Evolutionary conservation across 2,888 invertebrate genomes (phyloP).

Genomic region (Drosophila fungiperda): DNA sequence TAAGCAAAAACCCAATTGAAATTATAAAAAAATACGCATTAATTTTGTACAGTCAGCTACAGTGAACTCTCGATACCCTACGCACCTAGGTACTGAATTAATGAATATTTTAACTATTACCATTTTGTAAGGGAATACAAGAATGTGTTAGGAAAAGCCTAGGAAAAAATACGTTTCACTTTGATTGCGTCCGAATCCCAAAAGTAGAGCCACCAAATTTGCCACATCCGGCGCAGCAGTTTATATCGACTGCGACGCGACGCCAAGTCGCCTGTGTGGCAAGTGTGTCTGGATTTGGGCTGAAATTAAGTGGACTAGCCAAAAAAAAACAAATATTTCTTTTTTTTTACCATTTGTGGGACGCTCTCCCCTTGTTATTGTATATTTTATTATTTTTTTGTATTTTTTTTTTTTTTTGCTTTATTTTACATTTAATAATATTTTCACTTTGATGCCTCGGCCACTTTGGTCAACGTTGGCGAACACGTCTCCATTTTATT

Average conservation of each 20-base stretch:
- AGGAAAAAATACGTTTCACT: conserved; percentile 31
- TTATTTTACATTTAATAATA: conserved; percentile 77
- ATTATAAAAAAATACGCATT: background rate
- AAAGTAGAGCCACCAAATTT: conserved; percentile 70
- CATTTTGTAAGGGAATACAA: conserved; percentile 1
- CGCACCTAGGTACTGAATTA: too few relatives aligned
- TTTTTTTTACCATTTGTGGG: conserved; percentile 40
- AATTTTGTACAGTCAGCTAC: background rate
- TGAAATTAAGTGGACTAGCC: conserved; percentile 76
- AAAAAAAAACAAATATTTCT: conserved; percentile 32
- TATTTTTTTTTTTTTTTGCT: conserved; percentile 41
- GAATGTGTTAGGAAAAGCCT: background rate
- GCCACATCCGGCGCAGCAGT: conserved; percentile 73
- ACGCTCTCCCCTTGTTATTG: conserved; percentile 7
- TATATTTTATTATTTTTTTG: conserved; percentile 22
- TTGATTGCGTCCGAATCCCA: conserved; percentile 41
- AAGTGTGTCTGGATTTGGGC: conserved; percentile 69
- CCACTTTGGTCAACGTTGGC: conserved; percentile 63
- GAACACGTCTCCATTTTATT: conserved; percentile 4
- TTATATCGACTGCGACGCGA: conserved; percentile 54
- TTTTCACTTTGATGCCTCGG: conserved; percentile 77
- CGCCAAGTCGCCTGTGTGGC: conserved; percentile 57
- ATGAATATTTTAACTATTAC: background rate
- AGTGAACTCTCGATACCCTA: background rate
- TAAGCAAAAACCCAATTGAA: background rate